Conservation (phyloP, 2,888 invertebrate genomes). For the Drosophila mimetica region DNA sequence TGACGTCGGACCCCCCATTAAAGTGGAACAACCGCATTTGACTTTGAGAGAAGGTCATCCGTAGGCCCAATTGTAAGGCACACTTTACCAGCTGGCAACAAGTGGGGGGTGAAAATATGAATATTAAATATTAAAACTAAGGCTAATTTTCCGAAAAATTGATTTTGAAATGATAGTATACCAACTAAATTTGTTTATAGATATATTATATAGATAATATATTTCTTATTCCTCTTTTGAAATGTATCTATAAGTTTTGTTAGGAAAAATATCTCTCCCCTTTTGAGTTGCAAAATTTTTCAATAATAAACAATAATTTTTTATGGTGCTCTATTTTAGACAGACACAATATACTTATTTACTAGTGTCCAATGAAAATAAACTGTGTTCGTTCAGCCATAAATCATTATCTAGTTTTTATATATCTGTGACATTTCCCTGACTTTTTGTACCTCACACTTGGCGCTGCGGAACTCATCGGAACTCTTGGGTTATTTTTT, state of each 20-base stretch:
- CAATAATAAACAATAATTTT: too few species aligned
- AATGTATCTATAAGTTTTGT: too few species aligned
- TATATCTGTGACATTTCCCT: slow-evolving; percentile 20
- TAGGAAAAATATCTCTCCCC: too few species aligned
- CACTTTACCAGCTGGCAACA: slow-evolving; percentile 47
- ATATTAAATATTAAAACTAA: not conserved
- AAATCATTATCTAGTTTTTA: slow-evolving; percentile 22
- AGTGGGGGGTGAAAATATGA: slow-evolving; percentile 11
- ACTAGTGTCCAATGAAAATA: slow-evolving; percentile 12
- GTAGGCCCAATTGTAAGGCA: slow-evolving; percentile 15
- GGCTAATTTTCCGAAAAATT: not conserved
- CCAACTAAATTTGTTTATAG: not conserved
- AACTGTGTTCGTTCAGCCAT: slow-evolving; percentile 13
- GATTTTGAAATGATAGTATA: too few species aligned
- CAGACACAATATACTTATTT: not conserved
- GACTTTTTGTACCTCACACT: slow-evolving; percentile 5
- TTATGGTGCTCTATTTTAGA: not conserved
- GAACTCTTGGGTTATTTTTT: slow-evolving; percentile 3
- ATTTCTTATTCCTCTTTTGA: not conserved
- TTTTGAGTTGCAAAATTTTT: too few species aligned
- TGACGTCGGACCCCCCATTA: slow-evolving; percentile 19
- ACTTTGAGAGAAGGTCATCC: slow-evolving; percentile 73
- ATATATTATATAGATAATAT: not conserved
- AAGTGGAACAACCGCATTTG: slow-evolving; percentile 52
- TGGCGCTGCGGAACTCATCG: slow-evolving; percentile 11